Percentiles rank a stretch among this genome's conserved stretches.
phyloP scores from a whole-genome alignment of 1,140 invertebrate species.

The Tetragonula clypearis region DNA sequence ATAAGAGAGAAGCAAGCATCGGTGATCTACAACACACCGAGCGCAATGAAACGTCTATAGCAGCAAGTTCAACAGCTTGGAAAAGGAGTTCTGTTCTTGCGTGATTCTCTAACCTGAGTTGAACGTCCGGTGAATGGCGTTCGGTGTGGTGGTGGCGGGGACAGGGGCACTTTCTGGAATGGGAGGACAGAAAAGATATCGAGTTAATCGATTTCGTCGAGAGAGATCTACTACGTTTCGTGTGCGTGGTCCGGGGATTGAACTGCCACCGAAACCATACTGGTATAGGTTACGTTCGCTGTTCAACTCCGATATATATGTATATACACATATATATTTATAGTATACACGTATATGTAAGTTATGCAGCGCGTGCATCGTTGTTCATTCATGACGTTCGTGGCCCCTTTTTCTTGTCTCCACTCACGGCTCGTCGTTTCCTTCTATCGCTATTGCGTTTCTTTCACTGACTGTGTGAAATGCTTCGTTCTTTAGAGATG shows the following conservation, averaged over 20 bases:
- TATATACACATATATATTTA: neutral
- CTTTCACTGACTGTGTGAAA: neutral
- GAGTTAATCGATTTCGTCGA: conserved; percentile 72
- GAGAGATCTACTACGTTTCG: conserved; percentile 57
- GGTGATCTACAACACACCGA: conserved; percentile 43
- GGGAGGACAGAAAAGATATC: conserved; percentile 74
- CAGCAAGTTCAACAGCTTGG: conserved; percentile 65
- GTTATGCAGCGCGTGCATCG: conserved; percentile 10
- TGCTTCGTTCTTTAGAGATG: neutral
- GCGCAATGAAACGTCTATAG: conserved; percentile 55
- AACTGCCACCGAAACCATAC: conserved; percentile 54
- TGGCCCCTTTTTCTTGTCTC: neutral
- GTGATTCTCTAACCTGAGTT: conserved; percentile 79
- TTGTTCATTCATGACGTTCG: conserved; percentile 31
- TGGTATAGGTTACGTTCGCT: conserved; percentile 21
- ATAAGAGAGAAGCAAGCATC: conserved; percentile 13
- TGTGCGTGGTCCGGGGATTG: conserved; percentile 33
- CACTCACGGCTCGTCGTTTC: neutral
- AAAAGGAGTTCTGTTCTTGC: conserved; percentile 69
- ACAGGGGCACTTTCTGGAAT: conserved; percentile 77
- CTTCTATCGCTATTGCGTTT: conserved; percentile 16
- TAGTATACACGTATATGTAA: neutral
- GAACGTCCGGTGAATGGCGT: conserved; percentile 76
- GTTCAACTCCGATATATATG: neutral
- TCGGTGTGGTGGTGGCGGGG: conserved; percentile 74